Percentiles rank a stretch among this genome's conserved stretches.
phyloP scores from a whole-genome alignment of 2,888 invertebrate species.

The Incurvaria masculella region DNA sequence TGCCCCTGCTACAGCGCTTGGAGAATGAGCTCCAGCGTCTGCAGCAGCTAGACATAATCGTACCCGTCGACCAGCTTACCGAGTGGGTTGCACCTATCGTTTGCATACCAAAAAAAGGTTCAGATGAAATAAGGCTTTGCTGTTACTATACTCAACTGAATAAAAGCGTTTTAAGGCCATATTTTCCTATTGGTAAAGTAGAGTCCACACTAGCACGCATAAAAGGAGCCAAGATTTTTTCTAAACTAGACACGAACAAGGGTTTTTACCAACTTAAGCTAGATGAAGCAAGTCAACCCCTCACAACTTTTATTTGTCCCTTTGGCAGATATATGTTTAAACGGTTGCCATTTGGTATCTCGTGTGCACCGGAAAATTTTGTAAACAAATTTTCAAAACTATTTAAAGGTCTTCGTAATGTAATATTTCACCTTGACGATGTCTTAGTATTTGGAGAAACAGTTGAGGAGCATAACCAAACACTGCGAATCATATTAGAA shows the following conservation, averaged over 20 bases:
- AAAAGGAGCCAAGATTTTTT: constrained; percentile 5
- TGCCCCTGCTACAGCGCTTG: constrained; percentile 4
- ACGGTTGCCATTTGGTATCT: constrained; percentile 5
- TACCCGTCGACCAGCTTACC: constrained; percentile 3
- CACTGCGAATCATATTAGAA: background rate
- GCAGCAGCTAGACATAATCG: too few relatives aligned
- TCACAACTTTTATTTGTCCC: constrained; percentile 6
- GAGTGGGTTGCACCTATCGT: constrained; percentile 6
- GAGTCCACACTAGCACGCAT: constrained; percentile 4
- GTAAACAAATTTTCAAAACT: constrained; percentile 3
- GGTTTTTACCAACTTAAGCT: too few relatives aligned
- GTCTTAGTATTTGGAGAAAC: background rate
- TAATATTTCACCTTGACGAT: too few relatives aligned
- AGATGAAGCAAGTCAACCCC: too few relatives aligned
- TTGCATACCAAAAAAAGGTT: constrained; percentile 1
- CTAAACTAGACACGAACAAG: too few relatives aligned
- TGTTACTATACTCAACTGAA: constrained; percentile 8
- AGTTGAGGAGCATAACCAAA: background rate
- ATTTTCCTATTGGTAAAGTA: constrained; percentile 8
- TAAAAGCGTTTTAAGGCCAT: constrained; percentile 6
- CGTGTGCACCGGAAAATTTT: constrained; percentile 6
- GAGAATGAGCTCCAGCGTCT: constrained; percentile 5
- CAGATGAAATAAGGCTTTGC: constrained; percentile 2
- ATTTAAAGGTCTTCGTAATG: too few relatives aligned
- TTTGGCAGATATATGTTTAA: constrained; percentile 5